Conservation (phyloP, 2,113 vertebrate genomes). For the Arvicanthis niloticus region DNA sequence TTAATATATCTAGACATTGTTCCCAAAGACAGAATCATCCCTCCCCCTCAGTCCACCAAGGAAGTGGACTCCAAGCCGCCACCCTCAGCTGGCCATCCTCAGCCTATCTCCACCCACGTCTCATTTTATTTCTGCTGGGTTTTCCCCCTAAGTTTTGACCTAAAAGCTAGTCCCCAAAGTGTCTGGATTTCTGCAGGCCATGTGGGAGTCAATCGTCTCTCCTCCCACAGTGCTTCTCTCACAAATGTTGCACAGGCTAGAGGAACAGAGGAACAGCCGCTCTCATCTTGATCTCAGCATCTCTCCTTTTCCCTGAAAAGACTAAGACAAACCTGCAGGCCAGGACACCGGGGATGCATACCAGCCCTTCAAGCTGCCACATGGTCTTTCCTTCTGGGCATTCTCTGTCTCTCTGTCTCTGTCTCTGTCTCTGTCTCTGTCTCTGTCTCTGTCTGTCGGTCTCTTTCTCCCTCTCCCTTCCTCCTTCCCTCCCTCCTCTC, state of each 20-base stretch:
- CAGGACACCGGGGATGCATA: not conserved
- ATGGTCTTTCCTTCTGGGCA: not conserved
- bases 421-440: no score
- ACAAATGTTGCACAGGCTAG: not conserved
- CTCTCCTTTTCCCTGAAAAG: rapidly evolving
- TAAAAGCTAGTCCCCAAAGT: conserved; percentile 52
- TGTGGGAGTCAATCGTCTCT: conserved; percentile 65
- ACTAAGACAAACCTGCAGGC: not conserved
- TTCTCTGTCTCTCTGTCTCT: not conserved
- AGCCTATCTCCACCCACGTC: conserved; percentile 31
- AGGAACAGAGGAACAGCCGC: conserved; percentile 1
- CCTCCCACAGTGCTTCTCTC: conserved; percentile 54
- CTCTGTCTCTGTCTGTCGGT: no score
- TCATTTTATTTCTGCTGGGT: conserved; percentile 20
- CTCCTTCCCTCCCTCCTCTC: not conserved
- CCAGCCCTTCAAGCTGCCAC: not conserved
- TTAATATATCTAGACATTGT: conserved; percentile 52
- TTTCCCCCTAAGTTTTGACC: conserved; percentile 22
- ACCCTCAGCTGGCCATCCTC: not conserved
- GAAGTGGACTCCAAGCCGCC: not conserved
- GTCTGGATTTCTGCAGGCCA: conserved; percentile 47
- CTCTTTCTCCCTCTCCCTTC: not conserved
- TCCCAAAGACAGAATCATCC: conserved; percentile 42
- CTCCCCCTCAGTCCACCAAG: not conserved
- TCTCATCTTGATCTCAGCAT: not conserved